phyloP scores from a whole-genome alignment of 2,888 invertebrate species.

The Melipona beecheii region DNA sequence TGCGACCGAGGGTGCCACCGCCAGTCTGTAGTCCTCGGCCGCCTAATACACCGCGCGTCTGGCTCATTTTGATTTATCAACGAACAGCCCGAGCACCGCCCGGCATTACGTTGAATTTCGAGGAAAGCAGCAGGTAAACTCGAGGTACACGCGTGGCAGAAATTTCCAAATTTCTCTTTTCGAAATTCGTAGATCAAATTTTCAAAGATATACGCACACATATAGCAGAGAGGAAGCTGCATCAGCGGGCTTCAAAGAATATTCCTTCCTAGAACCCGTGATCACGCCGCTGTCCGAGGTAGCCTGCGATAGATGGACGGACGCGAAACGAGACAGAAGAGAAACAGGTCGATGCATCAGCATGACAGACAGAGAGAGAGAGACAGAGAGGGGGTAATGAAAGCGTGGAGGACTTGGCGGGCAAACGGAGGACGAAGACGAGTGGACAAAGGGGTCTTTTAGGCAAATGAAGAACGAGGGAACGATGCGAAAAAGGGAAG shows the following conservation, averaged over 20 bases:
- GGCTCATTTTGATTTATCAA: constrained; percentile 29
- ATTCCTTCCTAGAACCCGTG: constrained; percentile 25
- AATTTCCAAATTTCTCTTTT: neutral
- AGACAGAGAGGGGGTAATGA: neutral
- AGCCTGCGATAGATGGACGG: constrained; percentile 3
- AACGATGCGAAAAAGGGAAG: constrained; percentile 58
- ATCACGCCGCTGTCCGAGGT: constrained; percentile 1
- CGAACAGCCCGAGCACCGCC: neutral
- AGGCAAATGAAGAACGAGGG: constrained; percentile 74
- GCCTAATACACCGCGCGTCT: constrained; percentile 13
- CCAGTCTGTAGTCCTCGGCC: constrained; percentile 2
- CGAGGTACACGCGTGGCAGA: neutral
- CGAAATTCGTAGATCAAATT: neutral
- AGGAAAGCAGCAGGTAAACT: no score
- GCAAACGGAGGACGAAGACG: constrained; percentile 69
- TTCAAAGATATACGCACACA: neutral
- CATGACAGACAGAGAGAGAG: neutral
- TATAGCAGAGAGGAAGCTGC: neutral
- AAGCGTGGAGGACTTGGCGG: constrained; percentile 43
- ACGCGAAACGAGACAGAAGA: neutral
- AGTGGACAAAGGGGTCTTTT: constrained; percentile 74
- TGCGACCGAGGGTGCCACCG: neutral
- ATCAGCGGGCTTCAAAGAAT: constrained; percentile 10
- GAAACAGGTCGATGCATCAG: neutral
- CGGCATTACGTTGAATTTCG: constrained; percentile 6